Evolutionary conservation across 2,797 vertebrate genomes (phyloP), one percentile per base, ranked within the genome.

Genomic region (Sebastes itinus): DNA sequence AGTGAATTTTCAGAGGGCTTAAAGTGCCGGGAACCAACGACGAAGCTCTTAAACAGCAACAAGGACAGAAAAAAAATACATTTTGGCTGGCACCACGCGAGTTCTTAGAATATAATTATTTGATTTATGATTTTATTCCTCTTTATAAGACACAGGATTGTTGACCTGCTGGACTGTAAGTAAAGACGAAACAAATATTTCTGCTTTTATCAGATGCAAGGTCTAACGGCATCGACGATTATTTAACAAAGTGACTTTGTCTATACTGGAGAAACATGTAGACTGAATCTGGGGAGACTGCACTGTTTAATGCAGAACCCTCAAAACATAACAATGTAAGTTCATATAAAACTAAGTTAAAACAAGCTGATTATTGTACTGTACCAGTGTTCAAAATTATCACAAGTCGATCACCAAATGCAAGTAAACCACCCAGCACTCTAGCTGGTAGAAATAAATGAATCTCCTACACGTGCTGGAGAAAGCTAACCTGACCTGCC

Each of bases 21-120:
- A 81, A 91, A 94, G 91, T 82, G 88, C 89, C 81, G 83, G 74
- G 87, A 91, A 85, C 79, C 91, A 93, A 92, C 83, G 92, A 90
- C 20, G 61, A 63, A 71, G 81, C 89, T 85, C 72, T 91, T 84
- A 77, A 89, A 88, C 54, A 73, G 78, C 82, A 86, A 54, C 63
- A 83, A 87, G 58, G 52, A 88, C 64, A 54, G 67, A 70, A 90
- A 82, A 70, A 70, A 83, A 88, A 80, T 38, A 4, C 22, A n/a
- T 85, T 93, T 86, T 72, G 66, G 61, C 73, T 46, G 7, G 42
- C 10, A 85, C 83, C 32, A 72, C 18, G 66, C 61, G 27, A 83
- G 70, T 84, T 78, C 58, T 58, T 63, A 35, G 83, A 86, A 82
- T 72, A 23, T 5, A 68, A 62, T 71, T 23, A 67, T 70, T 68